phyloP scores from a whole-genome alignment of 2,888 invertebrate species.

The Mythimna ferrago region DNA sequence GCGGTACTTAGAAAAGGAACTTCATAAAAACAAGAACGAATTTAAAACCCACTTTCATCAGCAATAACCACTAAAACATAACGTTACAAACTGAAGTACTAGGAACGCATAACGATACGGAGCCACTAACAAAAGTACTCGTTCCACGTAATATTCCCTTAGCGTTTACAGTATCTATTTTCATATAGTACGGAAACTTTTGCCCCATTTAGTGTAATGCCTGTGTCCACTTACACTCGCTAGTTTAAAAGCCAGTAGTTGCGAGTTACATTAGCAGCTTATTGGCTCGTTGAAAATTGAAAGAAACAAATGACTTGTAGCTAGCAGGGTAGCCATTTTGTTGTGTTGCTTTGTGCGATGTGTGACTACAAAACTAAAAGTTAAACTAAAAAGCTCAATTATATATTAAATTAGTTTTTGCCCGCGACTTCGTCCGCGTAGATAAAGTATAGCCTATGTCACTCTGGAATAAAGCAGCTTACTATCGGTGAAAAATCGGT shows the following conservation, averaged over 20 bases:
- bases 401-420: too few species aligned
- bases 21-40: too few species aligned
- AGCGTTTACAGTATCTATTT: slow-evolving; percentile 47
- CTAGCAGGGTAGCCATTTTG: background rate
- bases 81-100: slow-evolving; percentile 8
- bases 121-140: slow-evolving; percentile 16
- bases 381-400: too few species aligned
- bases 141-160: slow-evolving; percentile 42
- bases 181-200: slow-evolving; percentile 51
- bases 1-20: too few species aligned
- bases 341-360: background rate
- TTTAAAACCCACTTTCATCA: background rate
- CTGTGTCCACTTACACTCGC: slow-evolving; percentile 43
- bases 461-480: too few species aligned
- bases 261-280: slow-evolving; percentile 30
- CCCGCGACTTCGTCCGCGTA: too few species aligned
- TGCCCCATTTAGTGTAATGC: slow-evolving; percentile 51
- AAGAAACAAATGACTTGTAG: slow-evolving; percentile 16
- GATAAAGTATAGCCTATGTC: too few species aligned
- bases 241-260: slow-evolving; percentile 38
- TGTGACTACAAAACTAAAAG: too few species aligned
- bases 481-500: too few species aligned
- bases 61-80: slow-evolving; percentile 1
- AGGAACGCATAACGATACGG: slow-evolving; percentile 19
- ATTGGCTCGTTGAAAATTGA: slow-evolving; percentile 29